Conservation (phyloP, 2,888 invertebrate species). For the Drosophila tripunctata region DNA sequence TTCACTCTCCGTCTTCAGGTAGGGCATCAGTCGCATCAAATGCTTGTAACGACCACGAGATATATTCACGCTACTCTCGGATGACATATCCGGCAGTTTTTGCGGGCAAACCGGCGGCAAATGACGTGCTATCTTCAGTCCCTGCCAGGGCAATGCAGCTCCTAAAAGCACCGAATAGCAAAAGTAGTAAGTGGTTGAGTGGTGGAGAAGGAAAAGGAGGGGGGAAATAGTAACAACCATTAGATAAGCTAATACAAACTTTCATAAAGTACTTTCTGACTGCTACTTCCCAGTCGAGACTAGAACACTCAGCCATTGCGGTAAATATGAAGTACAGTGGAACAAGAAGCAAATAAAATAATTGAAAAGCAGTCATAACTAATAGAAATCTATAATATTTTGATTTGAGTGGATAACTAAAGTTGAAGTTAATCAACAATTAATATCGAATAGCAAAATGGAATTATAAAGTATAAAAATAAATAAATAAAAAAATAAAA, state of each 20-base stretch:
- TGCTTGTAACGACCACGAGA: constrained; percentile 89
- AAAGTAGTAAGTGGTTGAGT: neutral
- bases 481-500: too few species aligned
- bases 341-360: neutral
- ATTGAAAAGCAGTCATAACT: too few species aligned
- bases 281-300: constrained; percentile 1
- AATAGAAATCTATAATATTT: too few species aligned
- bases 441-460: too few species aligned
- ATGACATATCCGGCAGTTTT: constrained; percentile 88
- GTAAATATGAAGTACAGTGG: constrained; percentile 9
- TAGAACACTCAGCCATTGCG: neutral
- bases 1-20: constrained; percentile 89
- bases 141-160: constrained; percentile 92
- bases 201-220: neutral
- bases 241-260: constrained; percentile 37
- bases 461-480: too few species aligned
- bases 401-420: too few species aligned
- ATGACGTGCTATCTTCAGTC: constrained; percentile 88
- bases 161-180: constrained; percentile 83
- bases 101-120: constrained; percentile 95
- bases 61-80: constrained; percentile 85
- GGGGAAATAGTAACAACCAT: constrained; percentile 21
- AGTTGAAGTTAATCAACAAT: too few species aligned
- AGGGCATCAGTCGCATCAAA: constrained; percentile 89
- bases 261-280: constrained; percentile 22